Evolutionary conservation across 2,113 vertebrate species (phyloP).

Genomic region (Cyrtonyx montezumae): DNA sequence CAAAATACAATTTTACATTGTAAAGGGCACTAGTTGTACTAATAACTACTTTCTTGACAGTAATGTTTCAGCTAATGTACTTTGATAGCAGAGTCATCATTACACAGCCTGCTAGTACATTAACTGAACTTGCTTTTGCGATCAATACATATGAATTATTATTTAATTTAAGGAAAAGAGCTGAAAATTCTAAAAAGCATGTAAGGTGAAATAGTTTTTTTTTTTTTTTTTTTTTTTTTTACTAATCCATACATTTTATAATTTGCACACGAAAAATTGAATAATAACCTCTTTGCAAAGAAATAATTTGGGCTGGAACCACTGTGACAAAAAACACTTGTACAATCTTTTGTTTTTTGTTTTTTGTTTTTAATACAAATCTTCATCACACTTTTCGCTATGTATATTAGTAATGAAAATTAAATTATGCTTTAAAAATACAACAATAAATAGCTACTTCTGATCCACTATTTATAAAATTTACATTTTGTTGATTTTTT

Average conservation of each 20-base stretch:
- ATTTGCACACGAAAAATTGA: neutral
- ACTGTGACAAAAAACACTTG: neutral
- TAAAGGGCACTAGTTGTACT: neutral
- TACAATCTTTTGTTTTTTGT: neutral
- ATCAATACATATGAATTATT: neutral
- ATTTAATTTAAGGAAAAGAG: neutral
- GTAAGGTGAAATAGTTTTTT: neutral
- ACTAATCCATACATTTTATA: neutral
- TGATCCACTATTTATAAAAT: neutral
- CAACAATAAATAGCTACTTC: neutral
- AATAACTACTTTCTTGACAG: neutral
- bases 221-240: neutral
- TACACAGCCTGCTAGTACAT: neutral
- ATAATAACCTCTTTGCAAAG: neutral
- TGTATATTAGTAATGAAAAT: neutral
- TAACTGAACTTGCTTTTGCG: neutral
- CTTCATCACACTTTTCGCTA: neutral
- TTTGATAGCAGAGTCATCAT: neutral
- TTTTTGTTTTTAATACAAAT: neutral
- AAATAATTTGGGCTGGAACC: neutral
- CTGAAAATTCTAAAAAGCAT: neutral
- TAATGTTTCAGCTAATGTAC: neutral
- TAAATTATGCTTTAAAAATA: neutral
- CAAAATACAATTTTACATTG: neutral
- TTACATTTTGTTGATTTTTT: neutral